Evolutionary conservation across 2,797 vertebrate species (phyloP).

Genomic region (Pagetopsis macropterus): DNA sequence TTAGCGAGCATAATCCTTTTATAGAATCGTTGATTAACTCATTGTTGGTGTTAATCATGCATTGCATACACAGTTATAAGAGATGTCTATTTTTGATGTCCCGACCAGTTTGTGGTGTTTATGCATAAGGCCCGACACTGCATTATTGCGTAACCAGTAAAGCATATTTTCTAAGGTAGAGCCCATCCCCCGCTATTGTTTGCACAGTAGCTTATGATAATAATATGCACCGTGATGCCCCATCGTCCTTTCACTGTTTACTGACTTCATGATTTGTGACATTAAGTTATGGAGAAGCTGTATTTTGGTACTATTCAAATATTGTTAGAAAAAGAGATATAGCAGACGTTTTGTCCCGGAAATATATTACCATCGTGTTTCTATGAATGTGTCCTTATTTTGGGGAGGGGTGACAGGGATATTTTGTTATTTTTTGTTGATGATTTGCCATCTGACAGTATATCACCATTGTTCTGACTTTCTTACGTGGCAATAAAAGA

Average conservation of each 20-base stretch:
- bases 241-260: slow-evolving; percentile 73
- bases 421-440: slow-evolving; percentile 84
- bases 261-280: slow-evolving; percentile 79
- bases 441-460: slow-evolving; percentile 91
- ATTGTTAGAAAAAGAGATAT: slow-evolving; percentile 78
- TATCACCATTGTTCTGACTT: slow-evolving; percentile 97
- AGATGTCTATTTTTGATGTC: slow-evolving; percentile 81
- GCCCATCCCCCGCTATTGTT: slow-evolving; percentile 74
- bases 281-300: slow-evolving; percentile 78
- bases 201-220: slow-evolving; percentile 79
- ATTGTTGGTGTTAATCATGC: slow-evolving; percentile 71
- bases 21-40: slow-evolving; percentile 71
- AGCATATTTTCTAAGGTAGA: slow-evolving; percentile 78
- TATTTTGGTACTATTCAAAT: slow-evolving; percentile 83
- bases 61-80: slow-evolving; percentile 63
- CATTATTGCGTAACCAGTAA: slow-evolving; percentile 75
- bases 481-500: slow-evolving; percentile 99
- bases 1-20: slow-evolving; percentile 70
- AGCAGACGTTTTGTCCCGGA: slow-evolving; percentile 77
- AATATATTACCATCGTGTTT: slow-evolving; percentile 81
- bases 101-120: slow-evolving; percentile 78
- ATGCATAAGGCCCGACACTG: slow-evolving; percentile 76
- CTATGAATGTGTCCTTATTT: slow-evolving; percentile 79
- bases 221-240: slow-evolving; percentile 79
- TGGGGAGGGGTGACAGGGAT: slow-evolving; percentile 80